Percentiles rank a stretch among this genome's conserved stretches.
phyloP scores from a whole-genome alignment of 2,888 invertebrate species.

The Meganola albula region DNA sequence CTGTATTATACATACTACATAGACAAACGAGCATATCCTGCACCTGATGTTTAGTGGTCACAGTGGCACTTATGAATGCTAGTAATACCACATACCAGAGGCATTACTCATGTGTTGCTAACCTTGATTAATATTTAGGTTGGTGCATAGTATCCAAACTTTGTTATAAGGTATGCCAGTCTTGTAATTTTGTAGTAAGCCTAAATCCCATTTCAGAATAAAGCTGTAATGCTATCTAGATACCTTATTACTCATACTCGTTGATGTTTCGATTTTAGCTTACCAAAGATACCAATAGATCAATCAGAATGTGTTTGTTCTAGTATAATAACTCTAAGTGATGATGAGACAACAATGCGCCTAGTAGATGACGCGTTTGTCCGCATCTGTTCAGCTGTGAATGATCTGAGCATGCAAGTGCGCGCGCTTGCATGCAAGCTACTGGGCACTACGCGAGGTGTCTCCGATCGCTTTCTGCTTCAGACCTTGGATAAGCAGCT shows the following conservation, averaged over 20 bases:
- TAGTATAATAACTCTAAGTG: constrained; percentile 82
- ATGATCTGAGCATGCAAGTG: constrained; percentile 93
- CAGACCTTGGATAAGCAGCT: constrained; percentile 99
- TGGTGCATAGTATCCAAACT: no score
- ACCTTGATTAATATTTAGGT: no score
- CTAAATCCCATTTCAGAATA: no score
- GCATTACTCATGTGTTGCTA: no score
- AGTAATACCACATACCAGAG: no score
- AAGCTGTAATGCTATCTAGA: no score
- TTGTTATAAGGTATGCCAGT: no score
- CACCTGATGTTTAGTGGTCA: not conserved
- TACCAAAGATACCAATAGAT: no score
- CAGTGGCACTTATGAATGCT: no score
- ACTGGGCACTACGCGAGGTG: constrained; percentile 90
- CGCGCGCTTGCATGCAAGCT: constrained; percentile 90
- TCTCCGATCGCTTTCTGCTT: constrained; percentile 92
- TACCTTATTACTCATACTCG: not conserved
- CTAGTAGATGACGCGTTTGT: constrained; percentile 97
- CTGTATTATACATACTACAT: not conserved
- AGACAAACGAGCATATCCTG: not conserved
- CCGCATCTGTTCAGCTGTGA: constrained; percentile 94
- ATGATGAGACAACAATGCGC: constrained; percentile 90
- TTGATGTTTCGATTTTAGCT: no score
- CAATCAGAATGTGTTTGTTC: no score
- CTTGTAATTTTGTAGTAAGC: no score